phyloP scores from a whole-genome alignment of 35 echinoderm and acorn worm species.

The Ptychodera flava region DNA sequence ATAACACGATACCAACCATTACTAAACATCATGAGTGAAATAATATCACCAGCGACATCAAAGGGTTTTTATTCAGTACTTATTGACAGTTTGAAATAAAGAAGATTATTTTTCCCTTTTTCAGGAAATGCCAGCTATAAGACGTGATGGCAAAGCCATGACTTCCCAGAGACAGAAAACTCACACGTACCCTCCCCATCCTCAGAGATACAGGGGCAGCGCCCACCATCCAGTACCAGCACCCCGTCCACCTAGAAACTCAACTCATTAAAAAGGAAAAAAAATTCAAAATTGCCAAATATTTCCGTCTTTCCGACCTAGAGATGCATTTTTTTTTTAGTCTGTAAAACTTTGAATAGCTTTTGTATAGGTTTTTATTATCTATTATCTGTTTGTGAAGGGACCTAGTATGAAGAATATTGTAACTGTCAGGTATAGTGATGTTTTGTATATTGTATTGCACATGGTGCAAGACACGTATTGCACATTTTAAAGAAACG shows the following conservation, averaged over 20 bases:
- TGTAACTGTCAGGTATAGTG: no score
- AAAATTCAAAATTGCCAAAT: not conserved
- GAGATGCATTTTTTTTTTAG: not conserved
- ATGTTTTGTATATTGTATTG: not conserved
- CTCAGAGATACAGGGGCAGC: not conserved
- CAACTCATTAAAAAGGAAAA: not conserved
- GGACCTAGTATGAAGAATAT: no score
- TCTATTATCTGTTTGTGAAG: no score
- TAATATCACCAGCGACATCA: no score
- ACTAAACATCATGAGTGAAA: no score
- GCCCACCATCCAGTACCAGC: not conserved
- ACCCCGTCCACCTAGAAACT: not conserved
- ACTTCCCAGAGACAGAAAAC: not conserved
- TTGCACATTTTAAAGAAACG: no score
- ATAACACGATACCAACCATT: no score
- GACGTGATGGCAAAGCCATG: not conserved
- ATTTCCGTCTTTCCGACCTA: not conserved
- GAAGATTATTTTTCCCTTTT: not conserved
- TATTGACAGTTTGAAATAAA: no score
- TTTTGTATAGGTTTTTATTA: not conserved
- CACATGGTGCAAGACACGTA: not conserved
- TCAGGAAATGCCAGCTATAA: not conserved
- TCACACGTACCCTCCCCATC: not conserved
- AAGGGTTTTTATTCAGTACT: no score
- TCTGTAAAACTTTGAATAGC: not conserved